Conservation (phyloP, 2,797 vertebrate genomes). For the Urosaurus nigricauda region DNA sequence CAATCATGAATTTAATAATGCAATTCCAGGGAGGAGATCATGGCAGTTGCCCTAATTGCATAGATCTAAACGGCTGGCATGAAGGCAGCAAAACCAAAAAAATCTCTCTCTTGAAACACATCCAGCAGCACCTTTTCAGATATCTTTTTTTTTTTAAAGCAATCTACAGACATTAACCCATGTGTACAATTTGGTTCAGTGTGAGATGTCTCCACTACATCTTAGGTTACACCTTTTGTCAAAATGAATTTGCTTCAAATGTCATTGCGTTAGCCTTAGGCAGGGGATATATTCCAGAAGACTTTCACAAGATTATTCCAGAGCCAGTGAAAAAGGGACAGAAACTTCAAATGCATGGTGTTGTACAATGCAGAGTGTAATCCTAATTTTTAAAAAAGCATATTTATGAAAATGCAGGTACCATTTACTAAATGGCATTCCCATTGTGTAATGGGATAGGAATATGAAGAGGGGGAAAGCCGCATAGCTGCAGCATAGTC, state of each 20-base stretch:
- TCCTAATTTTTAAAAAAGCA: background rate
- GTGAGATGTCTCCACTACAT: background rate
- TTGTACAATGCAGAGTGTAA: background rate
- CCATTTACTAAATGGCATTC: background rate
- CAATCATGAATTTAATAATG: slow-evolving; percentile 53
- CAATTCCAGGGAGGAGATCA: slow-evolving; percentile 19
- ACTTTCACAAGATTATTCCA: background rate
- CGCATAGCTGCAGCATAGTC: background rate
- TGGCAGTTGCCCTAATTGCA: slow-evolving; percentile 27
- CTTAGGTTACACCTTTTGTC: slow-evolving; percentile 48
- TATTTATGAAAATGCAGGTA: background rate
- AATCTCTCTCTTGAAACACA: slow-evolving; percentile 23
- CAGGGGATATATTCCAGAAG: slow-evolving; percentile 35
- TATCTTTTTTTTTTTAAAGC: slow-evolving; percentile 11
- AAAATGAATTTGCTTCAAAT: slow-evolving; percentile 55
- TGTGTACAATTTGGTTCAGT: slow-evolving; percentile 4
- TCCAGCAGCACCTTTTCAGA: slow-evolving; percentile 2
- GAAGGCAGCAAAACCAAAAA: background rate
- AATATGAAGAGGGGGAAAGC: background rate
- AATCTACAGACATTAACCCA: slow-evolving; percentile 48
- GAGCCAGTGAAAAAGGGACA: background rate
- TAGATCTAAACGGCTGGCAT: slow-evolving; percentile 11
- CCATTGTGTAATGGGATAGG: background rate
- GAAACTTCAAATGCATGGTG: background rate
- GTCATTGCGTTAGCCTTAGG: background rate